Evolutionary conservation across 1,140 invertebrate species (phyloP), one percentile per base, ranked within the genome.

Genomic region (Hormaphis cornu): DNA sequence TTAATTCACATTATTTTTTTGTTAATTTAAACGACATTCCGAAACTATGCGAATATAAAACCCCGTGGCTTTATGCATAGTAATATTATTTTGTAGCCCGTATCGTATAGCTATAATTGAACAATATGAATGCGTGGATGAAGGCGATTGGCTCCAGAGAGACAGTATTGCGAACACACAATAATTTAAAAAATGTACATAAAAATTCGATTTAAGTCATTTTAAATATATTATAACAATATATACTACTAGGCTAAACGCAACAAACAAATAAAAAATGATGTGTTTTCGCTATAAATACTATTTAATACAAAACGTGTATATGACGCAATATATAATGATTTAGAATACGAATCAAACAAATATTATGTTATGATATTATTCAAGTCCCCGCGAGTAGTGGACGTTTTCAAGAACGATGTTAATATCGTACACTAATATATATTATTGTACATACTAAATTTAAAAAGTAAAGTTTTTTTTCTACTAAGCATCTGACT

Each of bases 141-240:
- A n/a, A n/a, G n/a, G n/a, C n/a, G n/a, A n/a, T n/a, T n/a, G 61
- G 44, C 61, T 66, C 61, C 61, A 66, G 61, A 66, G 61, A 50
- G 61, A 14, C 28, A 8, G 37, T 22, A 44, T 20, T 26, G n/a
- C n/a, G n/a, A n/a, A n/a, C n/a, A n/a, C n/a, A n/a, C n/a, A n/a
- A 59, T 20, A 26, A 10, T 9, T 42, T 7, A 18, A 16, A 63
- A 63, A 14, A 2, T 58, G 42, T 63, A 63, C 24, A 52, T 48
- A 42, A 28, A 52, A 16, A 37, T 28, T 26, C 35, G 18, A 54
- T 70, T 56, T 48, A 69, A 53, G 50, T 69, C 35, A 35, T 30
- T 50, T 33, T 35, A n/a, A 12, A 28, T 66, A 28, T 33, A 6
- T 28, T 7, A 8, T 63, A 61, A n/a, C n/a, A n/a, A 20, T 50